Evolutionary conservation across 2,113 vertebrate species (phyloP).

Genomic region (Aegypius monachus): DNA sequence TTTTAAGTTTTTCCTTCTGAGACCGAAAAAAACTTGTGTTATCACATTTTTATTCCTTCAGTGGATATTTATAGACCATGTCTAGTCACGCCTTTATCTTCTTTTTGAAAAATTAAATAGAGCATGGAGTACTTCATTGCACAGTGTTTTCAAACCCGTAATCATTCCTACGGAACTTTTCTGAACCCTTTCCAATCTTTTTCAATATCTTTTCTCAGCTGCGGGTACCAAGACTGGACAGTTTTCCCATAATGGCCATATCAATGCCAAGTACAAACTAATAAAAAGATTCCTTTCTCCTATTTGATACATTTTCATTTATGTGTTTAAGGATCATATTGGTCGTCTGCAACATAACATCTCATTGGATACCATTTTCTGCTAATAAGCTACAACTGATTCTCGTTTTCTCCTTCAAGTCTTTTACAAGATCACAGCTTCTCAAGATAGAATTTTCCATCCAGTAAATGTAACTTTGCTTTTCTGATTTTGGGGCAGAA

Average conservation of each 20-base stretch:
- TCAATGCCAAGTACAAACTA: neutral
- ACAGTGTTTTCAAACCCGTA: slow-evolving; percentile 14
- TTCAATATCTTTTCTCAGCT: neutral
- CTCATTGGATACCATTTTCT: neutral
- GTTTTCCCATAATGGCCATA: neutral
- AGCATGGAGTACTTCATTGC: neutral
- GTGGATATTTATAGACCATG: slow-evolving; percentile 20
- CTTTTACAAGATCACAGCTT: neutral
- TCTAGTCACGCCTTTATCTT: neutral
- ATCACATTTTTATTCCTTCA: slow-evolving; percentile 3
- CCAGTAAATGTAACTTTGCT: neutral
- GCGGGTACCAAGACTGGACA: neutral
- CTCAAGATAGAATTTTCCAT: neutral
- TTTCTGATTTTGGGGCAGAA: neutral
- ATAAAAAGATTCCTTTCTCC: neutral
- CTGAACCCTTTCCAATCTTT: neutral
- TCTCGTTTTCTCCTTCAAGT: neutral
- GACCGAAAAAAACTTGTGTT: neutral
- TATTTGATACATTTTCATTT: neutral
- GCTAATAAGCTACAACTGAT: neutral
- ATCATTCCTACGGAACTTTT: neutral
- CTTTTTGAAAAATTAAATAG: slow-evolving; percentile 37
- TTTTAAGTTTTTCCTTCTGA: neutral
- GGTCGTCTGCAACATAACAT: neutral
- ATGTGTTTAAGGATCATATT: neutral